phyloP scores from a whole-genome alignment of 2,888 invertebrate genomes.

The Calliopum simillimum region DNA sequence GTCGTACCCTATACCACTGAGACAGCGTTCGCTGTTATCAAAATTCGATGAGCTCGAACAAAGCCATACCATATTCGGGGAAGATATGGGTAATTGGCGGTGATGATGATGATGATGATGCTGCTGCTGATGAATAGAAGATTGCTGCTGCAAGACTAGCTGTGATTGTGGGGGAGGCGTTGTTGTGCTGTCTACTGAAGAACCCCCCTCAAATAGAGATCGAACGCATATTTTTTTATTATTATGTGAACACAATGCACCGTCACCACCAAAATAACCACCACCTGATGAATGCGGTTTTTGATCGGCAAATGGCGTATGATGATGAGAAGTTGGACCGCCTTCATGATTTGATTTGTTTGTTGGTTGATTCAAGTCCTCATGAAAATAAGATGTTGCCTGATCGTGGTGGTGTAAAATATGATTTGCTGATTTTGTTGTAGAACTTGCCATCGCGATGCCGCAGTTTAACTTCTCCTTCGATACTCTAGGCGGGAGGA shows the following conservation, averaged over 20 bases:
- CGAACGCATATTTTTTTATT: conserved; percentile 2
- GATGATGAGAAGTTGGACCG: background rate
- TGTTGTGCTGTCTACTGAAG: conserved; percentile 57
- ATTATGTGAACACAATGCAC: background rate
- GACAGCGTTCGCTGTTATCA: conserved; percentile 45
- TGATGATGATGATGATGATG: conserved; percentile 11
- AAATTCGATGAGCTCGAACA: conserved; percentile 45
- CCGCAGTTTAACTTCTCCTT: no score
- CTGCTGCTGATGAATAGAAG: background rate
- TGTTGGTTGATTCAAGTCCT: no score
- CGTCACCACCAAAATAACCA: background rate
- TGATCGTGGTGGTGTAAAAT: no score
- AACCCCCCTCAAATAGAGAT: conserved; percentile 7
- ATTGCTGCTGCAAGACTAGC: no score
- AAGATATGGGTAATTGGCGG: background rate
- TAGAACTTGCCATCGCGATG: no score
- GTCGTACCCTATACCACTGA: conserved; percentile 48
- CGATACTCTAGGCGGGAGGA: no score
- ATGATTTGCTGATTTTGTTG: no score
- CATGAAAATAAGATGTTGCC: no score
- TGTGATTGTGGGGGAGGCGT: conserved; percentile 49
- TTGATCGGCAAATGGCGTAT: background rate
- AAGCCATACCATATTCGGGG: conserved; percentile 29
- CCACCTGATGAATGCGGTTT: background rate
- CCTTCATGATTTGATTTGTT: no score